Conservation (phyloP, 1,140 invertebrate species). For the Ganaspis sp. region DNA sequence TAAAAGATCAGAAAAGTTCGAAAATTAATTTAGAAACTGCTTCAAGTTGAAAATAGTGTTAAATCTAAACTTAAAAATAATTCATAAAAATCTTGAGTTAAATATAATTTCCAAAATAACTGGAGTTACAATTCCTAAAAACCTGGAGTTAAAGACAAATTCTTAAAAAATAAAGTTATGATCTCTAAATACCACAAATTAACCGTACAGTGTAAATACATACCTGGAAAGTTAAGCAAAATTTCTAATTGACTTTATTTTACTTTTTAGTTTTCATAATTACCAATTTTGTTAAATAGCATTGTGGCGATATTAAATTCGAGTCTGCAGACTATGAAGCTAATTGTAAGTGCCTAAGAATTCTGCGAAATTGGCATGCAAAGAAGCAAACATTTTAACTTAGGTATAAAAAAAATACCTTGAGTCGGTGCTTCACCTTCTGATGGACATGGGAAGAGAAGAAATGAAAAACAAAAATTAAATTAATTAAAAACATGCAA, state of each 20-base stretch:
- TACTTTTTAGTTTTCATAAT: too few relatives aligned
- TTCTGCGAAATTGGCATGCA: constrained; percentile 46
- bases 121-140: too few relatives aligned
- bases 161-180: too few relatives aligned
- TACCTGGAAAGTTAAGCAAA: too few relatives aligned
- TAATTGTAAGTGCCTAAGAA: neutral
- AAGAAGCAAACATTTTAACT: constrained; percentile 47
- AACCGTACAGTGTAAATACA: too few relatives aligned
- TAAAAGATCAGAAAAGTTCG: too few relatives aligned
- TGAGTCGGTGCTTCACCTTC: constrained; percentile 66
- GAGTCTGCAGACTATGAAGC: neutral
- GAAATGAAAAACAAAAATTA: constrained; percentile 69
- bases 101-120: too few relatives aligned
- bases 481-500: constrained; percentile 55
- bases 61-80: neutral
- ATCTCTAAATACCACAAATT: too few relatives aligned
- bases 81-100: too few relatives aligned
- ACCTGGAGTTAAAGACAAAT: too few relatives aligned
- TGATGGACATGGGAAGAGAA: constrained; percentile 63
- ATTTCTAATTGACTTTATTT: too few relatives aligned
- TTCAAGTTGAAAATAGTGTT: neutral
- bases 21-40: neutral
- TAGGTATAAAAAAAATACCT: constrained; percentile 67
- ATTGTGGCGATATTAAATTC: neutral
- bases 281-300: too few relatives aligned